Conservation (phyloP, 2,888 invertebrate genomes). For the Aphodius granarius region DNA sequence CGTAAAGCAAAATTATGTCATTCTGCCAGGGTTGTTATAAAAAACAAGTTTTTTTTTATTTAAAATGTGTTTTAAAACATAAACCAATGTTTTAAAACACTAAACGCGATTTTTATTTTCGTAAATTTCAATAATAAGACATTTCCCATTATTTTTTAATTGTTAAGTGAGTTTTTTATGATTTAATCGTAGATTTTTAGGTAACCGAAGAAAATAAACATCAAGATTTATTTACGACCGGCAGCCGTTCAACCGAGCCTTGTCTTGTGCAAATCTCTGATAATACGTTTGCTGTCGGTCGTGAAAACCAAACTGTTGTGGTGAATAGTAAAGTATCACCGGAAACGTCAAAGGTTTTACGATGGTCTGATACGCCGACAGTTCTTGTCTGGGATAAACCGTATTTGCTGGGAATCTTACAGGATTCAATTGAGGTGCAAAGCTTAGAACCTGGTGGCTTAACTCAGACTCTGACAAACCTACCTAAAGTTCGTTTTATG, state of each 20-base stretch:
- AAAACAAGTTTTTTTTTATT: no score
- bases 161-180: not conserved
- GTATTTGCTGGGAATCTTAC: slow-evolving; percentile 82
- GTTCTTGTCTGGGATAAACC: slow-evolving; percentile 90
- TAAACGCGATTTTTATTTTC: not conserved
- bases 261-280: slow-evolving; percentile 78
- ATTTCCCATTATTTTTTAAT: not conserved
- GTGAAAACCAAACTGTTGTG: slow-evolving; percentile 85
- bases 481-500: slow-evolving; percentile 64
- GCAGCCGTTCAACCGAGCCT: slow-evolving; percentile 77
- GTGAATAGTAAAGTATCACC: slow-evolving; percentile 75
- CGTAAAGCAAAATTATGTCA: no score
- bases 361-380: slow-evolving; percentile 78
- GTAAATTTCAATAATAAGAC: not conserved
- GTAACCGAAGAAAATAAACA: slow-evolving; percentile 60
- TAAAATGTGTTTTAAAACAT: no score
- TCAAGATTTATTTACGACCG: slow-evolving; percentile 85
- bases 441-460: slow-evolving; percentile 75
- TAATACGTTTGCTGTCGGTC: slow-evolving; percentile 77
- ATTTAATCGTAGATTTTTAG: slow-evolving; percentile 36
- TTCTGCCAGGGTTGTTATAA: no score
- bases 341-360: slow-evolving; percentile 70
- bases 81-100: not conserved
- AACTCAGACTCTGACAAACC: slow-evolving; percentile 35
- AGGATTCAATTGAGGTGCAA: slow-evolving; percentile 78